Percentiles rank a stretch among this genome's conserved stretches.
These are phyloP conservation scores for Laspeyria flexula DNA, from an alignment of 2,888 invertebrate genomes.

Conservation along the genomic window DNA sequence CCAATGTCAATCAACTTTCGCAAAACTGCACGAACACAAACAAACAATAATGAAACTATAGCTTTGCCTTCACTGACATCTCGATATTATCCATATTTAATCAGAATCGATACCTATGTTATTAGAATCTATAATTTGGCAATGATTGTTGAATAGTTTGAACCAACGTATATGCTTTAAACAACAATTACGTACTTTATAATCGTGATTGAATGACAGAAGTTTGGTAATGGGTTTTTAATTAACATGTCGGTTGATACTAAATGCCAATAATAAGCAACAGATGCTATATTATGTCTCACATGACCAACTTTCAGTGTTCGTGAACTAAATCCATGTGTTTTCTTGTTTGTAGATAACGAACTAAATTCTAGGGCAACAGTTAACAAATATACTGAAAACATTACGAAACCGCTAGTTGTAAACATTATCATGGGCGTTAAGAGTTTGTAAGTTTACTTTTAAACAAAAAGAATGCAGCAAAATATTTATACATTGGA, in stretches of 20 bases:
- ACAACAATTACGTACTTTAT: slow-evolving; percentile 6
- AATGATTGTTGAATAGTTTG: slow-evolving; percentile 3
- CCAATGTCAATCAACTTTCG: slow-evolving; percentile 40
- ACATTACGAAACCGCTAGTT: background rate
- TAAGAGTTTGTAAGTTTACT: too few relatives aligned
- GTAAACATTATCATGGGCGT: too few relatives aligned
- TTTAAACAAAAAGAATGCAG: too few relatives aligned
- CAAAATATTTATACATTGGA: too few relatives aligned
- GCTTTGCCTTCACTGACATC: slow-evolving; percentile 12
- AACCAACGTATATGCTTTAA: slow-evolving; percentile 5
- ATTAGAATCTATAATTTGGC: slow-evolving; percentile 10
- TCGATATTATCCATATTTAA: slow-evolving; percentile 12
- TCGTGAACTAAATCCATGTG: slow-evolving; percentile 39
- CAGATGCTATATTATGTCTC: slow-evolving; percentile 1
- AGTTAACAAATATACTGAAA: background rate
- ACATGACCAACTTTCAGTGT: slow-evolving; percentile 14
- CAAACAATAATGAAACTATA: slow-evolving; percentile 7
- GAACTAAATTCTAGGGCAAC: slow-evolving; percentile 6
- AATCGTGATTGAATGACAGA: slow-evolving; percentile 29
- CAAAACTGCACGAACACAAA: slow-evolving; percentile 14
- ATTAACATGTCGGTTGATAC: slow-evolving; percentile 21
- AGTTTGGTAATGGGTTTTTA: slow-evolving; percentile 26
- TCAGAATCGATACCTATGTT: slow-evolving; percentile 9
- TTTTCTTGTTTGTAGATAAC: slow-evolving; percentile 4
- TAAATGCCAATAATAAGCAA: slow-evolving; percentile 11